Conservation (phyloP, 2,113 vertebrate species). For the Entelurus aequoreus region DNA sequence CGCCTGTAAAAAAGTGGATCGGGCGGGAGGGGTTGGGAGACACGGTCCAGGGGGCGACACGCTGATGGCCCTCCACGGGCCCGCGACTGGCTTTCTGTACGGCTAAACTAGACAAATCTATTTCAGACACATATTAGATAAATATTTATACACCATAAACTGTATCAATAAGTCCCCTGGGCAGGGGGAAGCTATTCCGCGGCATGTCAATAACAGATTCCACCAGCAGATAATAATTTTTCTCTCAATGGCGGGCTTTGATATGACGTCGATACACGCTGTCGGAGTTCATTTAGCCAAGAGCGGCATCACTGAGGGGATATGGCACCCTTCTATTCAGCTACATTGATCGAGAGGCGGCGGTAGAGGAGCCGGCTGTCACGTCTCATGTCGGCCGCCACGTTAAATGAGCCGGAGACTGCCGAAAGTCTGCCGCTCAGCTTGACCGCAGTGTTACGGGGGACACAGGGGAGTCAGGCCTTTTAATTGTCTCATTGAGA, state of each 20-base stretch:
- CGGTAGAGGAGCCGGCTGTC: slow-evolving; percentile 35
- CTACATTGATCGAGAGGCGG: slow-evolving; percentile 51
- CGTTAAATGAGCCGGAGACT: slow-evolving; percentile 38
- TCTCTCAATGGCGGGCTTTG: slow-evolving; percentile 76
- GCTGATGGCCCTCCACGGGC: slow-evolving; percentile 77
- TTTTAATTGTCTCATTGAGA: slow-evolving; percentile 82
- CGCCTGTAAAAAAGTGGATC: slow-evolving; percentile 56
- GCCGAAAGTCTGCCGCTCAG: slow-evolving; percentile 47
- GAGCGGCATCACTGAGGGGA: slow-evolving; percentile 46
- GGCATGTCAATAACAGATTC: slow-evolving; percentile 97
- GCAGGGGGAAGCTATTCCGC: slow-evolving; percentile 84
- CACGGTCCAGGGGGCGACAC: slow-evolving; percentile 71
- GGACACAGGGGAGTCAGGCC: slow-evolving; percentile 72
- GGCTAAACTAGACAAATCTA: slow-evolving; percentile 74
- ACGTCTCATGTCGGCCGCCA: slow-evolving; percentile 36
- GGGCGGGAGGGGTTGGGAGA: slow-evolving; percentile 66
- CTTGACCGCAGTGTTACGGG: slow-evolving; percentile 67
- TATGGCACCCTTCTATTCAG: slow-evolving; percentile 55
- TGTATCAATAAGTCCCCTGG: slow-evolving; percentile 84
- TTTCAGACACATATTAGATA: slow-evolving; percentile 96
- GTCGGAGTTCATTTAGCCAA: slow-evolving; percentile 73
- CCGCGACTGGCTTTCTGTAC: slow-evolving; percentile 73
- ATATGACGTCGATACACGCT: slow-evolving; percentile 89
- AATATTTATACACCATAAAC: slow-evolving; percentile 98
- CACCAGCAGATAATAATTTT: slow-evolving; percentile 88